phyloP scores from a whole-genome alignment of 37 sponge, comb jelly and placozoan species.

The Ephydatia muelleri region DNA sequence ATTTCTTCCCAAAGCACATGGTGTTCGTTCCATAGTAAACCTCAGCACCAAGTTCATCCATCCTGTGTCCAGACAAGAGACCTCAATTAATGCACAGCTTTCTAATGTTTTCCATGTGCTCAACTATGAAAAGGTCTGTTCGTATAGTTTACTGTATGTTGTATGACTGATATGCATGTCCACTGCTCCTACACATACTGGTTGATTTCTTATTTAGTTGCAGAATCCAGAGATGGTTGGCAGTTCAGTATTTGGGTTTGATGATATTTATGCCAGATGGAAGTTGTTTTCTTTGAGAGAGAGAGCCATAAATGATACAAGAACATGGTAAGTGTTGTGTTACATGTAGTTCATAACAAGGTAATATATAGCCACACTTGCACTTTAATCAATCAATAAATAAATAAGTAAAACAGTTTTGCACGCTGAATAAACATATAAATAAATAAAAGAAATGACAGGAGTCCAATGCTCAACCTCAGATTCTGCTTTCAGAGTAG shows the following conservation, averaged over 20 bases:
- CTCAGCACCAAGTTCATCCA: slow-evolving; percentile 25
- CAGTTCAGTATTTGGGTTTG: slow-evolving; percentile 36
- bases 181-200: not conserved
- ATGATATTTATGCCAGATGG: slow-evolving; percentile 53
- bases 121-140: slow-evolving; percentile 68
- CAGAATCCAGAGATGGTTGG: slow-evolving; percentile 33
- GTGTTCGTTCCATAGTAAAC: slow-evolving; percentile 61
- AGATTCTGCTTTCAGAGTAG: no score
- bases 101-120: slow-evolving; percentile 47
- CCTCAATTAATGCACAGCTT: slow-evolving; percentile 47
- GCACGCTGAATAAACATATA: not conserved
- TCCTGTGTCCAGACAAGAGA: not conserved
- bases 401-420: no score
- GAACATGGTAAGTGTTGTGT: not conserved
- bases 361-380: not conserved
- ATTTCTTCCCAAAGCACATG: slow-evolving; percentile 39
- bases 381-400: not conserved
- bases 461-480: no score
- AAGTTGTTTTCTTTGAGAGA: slow-evolving; percentile 28
- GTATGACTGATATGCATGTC: not conserved
- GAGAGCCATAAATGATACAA: not conserved
- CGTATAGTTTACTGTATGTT: no score
- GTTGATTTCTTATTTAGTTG: not conserved
- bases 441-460: not conserved
- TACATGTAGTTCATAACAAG: no score